Evolutionary conservation across 2,797 vertebrate genomes (phyloP), one percentile per base, ranked within the genome.

Genomic region (Cyclura pinguis): DNA sequence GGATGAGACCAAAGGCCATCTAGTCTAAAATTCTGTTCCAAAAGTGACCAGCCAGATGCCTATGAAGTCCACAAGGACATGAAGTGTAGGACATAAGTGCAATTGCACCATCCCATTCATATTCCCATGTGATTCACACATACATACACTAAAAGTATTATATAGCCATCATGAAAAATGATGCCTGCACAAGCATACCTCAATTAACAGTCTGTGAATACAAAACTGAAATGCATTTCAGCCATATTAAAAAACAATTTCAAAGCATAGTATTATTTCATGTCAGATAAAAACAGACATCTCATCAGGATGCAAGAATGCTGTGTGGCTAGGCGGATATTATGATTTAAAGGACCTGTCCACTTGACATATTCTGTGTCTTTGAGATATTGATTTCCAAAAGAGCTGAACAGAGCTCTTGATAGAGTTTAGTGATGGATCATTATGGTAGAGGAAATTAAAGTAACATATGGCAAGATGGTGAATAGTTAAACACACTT

Each of bases 231-330:
- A 24, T 93, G 69, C 6, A 64, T 94, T 95, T 83, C 62, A 10
- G 67, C 35, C 84, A 42, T 59, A 91, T 93, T 86, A 90, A 82
- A 64, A 77, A 89, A 52, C 1, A 52, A 74, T 24, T 72, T 92
- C 78, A 86, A 84, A 89, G 35, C 22, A 55, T 29, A 89, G 86
- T n/a, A 55, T 84, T n/a, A 91, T 32, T 12, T 72, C 0, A 92
- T 89, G 93, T 92, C 85, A 92, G 81, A 87, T n/a, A 82, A 82
- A 92, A 94, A 92, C 52, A n/a, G 0, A 2, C 89, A 22, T 14
- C 5, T 76, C 16, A 50, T 76, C 90, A 57, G 7, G 85, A 24
- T 80, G 59, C 74, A 74, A 38, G 80, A 47, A 47, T 62, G 52
- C 64, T 57, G 9, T 80, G 57, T 52, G 38, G 84, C 29, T 29